Conservation (phyloP, 2,113 vertebrate species). For the Nasalis larvatus region DNA sequence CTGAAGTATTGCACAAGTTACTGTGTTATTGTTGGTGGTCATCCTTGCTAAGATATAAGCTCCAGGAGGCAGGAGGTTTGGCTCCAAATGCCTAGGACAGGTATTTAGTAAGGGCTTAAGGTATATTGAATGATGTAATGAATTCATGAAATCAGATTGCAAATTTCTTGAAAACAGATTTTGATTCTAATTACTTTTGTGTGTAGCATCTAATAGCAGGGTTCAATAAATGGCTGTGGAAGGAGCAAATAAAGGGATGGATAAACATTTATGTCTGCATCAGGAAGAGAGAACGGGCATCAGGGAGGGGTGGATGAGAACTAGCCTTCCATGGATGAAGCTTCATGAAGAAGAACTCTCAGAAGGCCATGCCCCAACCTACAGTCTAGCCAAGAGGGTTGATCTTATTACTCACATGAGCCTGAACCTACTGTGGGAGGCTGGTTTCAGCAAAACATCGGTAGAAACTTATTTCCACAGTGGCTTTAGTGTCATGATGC, state of each 20-base stretch:
- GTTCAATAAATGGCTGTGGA: background rate
- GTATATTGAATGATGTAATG: background rate
- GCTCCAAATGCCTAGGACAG: background rate
- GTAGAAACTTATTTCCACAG: background rate
- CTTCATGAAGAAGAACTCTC: no score
- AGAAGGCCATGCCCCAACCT: background rate
- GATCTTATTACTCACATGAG: background rate
- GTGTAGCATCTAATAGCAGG: background rate
- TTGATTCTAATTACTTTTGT: background rate
- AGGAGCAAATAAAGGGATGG: background rate
- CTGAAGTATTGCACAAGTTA: background rate
- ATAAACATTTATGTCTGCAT: background rate
- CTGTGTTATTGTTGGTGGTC: background rate
- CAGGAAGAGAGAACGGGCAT: no score
- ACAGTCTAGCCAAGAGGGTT: fast-evolving
- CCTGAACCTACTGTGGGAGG: no score
- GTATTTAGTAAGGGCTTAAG: background rate
- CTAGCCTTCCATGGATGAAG: background rate
- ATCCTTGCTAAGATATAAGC: background rate
- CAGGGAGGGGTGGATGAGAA: no score
- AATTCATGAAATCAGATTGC: background rate
- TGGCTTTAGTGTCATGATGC: background rate
- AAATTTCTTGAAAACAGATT: background rate
- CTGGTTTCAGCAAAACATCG: background rate
- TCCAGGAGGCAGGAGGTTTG: background rate